Percentiles rank a stretch among this genome's conserved stretches.
Conservation (phyloP, 2,888 invertebrate genomes). For the Tubulanus polymorphus region DNA sequence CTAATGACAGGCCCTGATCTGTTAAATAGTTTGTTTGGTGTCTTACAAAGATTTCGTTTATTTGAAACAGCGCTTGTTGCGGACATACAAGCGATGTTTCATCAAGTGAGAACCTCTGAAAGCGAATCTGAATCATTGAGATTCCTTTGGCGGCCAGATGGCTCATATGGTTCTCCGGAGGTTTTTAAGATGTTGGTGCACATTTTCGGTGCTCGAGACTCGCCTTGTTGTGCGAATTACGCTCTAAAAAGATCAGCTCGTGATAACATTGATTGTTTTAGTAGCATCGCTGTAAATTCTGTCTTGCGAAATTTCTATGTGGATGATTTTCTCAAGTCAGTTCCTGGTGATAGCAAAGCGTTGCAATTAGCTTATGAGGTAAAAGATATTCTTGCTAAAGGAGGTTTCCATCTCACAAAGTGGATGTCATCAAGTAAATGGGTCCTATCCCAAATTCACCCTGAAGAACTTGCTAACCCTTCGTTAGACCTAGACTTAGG, state of each 20-base stretch:
- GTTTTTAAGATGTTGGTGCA: background rate
- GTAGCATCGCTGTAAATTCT: background rate
- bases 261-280: background rate
- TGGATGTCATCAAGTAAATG: background rate
- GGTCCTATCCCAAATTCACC: background rate
- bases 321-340: conserved; percentile 1
- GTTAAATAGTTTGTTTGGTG: conserved; percentile 1
- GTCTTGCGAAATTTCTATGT: background rate
- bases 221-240: background rate
- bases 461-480: background rate
- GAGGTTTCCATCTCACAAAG: background rate
- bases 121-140: background rate
- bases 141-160: background rate
- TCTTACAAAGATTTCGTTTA: conserved; percentile 2
- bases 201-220: background rate
- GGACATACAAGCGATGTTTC: background rate
- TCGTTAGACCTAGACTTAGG: background rate
- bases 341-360: background rate
- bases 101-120: background rate
- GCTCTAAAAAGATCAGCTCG: background rate
- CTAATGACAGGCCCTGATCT: conserved; percentile 3
- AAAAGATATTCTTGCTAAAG: background rate
- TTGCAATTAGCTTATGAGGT: background rate
- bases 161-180: background rate
- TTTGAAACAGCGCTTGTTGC: background rate